A percentile compares a stretch with the other conserved stretches of the same genome.
Evolutionary conservation across 1,140 invertebrate species (phyloP).

Genomic region (Drosophila prosaltans): DNA sequence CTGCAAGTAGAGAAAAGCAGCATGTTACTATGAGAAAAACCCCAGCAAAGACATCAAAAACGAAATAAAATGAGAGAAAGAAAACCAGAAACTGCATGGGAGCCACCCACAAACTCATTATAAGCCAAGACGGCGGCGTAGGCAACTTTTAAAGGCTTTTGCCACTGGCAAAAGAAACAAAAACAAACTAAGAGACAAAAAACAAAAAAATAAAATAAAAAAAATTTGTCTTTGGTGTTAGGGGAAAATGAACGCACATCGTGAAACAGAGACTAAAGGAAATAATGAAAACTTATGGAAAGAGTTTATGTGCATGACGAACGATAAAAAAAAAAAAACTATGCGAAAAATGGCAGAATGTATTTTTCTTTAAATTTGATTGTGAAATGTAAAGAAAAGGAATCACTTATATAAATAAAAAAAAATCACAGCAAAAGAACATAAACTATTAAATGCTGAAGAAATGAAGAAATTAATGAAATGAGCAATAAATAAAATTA

Average conservation of each 20-base stretch:
- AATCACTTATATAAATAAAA: background rate
- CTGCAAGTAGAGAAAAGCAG: background rate
- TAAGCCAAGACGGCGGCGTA: conserved; percentile 56
- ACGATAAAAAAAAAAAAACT: background rate
- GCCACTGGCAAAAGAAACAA: conserved; percentile 59
- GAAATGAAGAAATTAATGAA: too few relatives aligned
- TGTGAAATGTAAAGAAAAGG: background rate
- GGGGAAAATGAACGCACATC: conserved; percentile 59
- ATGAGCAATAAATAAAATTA: too few relatives aligned
- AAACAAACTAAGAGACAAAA: conserved; percentile 51
- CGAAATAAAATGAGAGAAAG: conserved; percentile 12
- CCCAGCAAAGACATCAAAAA: conserved; percentile 51
- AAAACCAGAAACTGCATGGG: conserved; percentile 5
- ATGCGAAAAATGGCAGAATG: background rate
- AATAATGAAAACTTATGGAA: conserved; percentile 67
- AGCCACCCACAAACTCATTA: conserved; percentile 60
- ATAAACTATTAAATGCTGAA: background rate
- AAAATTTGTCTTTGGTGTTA: conserved; percentile 64
- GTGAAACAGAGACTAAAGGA: conserved; percentile 41
- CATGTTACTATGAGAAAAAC: conserved; percentile 41
- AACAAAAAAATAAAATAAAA: conserved; percentile 36
- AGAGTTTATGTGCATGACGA: conserved; percentile 7
- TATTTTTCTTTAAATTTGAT: background rate
- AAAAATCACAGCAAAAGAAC: background rate
- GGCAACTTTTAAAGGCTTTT: conserved; percentile 68